Evolutionary conservation across 2,888 invertebrate genomes (phyloP).

Genomic region (Amblyjoppa proteus): DNA sequence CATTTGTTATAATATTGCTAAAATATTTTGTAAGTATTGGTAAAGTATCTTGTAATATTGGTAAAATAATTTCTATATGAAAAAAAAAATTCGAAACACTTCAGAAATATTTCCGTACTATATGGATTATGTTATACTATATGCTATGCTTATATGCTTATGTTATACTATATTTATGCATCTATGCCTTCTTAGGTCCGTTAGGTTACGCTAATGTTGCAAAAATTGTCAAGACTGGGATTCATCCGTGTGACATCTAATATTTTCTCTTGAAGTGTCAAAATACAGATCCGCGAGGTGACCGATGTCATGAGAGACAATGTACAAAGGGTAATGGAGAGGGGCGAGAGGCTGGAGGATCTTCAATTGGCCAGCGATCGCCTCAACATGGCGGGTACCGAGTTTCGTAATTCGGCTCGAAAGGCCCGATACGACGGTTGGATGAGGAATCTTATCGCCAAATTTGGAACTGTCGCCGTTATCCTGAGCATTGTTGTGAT

Average conservation of each 20-base stretch:
- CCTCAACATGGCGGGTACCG: conserved; percentile 78
- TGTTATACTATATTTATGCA: no score
- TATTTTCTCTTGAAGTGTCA: conserved; percentile 75
- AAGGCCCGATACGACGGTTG: conserved; percentile 81
- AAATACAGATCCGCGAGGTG: conserved; percentile 83
- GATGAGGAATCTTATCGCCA: conserved; percentile 80
- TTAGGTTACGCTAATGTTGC: neutral
- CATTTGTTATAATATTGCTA: no score
- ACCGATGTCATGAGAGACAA: conserved; percentile 84
- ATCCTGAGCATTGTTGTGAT: conserved; percentile 76
- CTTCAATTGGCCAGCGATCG: conserved; percentile 83
- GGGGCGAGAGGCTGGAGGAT: conserved; percentile 83
- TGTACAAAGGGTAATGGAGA: conserved; percentile 83
- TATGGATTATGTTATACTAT: no score
- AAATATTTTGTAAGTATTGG: no score
- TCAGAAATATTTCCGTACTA: no score
- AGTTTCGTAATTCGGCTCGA: conserved; percentile 81
- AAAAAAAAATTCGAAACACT: no score
- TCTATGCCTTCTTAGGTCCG: no score
- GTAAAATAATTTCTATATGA: no score
- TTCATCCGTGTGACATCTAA: conserved; percentile 18
- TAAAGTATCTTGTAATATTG: no score
- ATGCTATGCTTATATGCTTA: no score
- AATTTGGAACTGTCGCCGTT: conserved; percentile 77
- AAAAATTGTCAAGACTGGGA: neutral